phyloP scores from a whole-genome alignment of 1,140 invertebrate genomes.

The Cataglyphis hispanica region DNA sequence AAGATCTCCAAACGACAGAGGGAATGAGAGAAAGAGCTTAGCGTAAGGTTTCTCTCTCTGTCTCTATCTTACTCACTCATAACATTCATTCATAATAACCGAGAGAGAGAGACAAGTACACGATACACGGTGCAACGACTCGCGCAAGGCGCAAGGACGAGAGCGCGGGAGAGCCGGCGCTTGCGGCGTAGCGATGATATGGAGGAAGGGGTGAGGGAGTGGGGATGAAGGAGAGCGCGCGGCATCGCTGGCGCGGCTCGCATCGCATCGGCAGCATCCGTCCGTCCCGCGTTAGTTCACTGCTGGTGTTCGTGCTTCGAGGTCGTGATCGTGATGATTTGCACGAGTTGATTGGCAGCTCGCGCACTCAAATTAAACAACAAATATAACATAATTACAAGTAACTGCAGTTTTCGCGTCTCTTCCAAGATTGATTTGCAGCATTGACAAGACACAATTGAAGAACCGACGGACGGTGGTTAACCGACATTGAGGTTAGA shows the following conservation, averaged over 20 bases:
- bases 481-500: no score
- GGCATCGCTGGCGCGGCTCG: background rate
- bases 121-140: background rate
- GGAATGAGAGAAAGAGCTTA: no score
- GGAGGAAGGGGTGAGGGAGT: background rate
- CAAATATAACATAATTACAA: no score
- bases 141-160: constrained; percentile 20
- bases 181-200: background rate
- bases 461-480: no score
- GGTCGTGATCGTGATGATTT: background rate
- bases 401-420: no score
- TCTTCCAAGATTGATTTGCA: no score
- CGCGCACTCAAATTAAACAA: no score
- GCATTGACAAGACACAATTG: no score
- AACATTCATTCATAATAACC: background rate
- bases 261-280: constrained; percentile 61
- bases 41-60: no score
- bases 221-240: constrained; percentile 31
- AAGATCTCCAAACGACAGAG: no score
- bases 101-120: background rate
- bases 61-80: no score
- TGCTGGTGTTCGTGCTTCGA: constrained; percentile 64
- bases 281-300: constrained; percentile 65
- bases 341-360: no score
- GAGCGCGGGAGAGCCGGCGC: constrained; percentile 50